Conservation (phyloP, 1,140 invertebrate genomes). For the Drosophila azteca region DNA sequence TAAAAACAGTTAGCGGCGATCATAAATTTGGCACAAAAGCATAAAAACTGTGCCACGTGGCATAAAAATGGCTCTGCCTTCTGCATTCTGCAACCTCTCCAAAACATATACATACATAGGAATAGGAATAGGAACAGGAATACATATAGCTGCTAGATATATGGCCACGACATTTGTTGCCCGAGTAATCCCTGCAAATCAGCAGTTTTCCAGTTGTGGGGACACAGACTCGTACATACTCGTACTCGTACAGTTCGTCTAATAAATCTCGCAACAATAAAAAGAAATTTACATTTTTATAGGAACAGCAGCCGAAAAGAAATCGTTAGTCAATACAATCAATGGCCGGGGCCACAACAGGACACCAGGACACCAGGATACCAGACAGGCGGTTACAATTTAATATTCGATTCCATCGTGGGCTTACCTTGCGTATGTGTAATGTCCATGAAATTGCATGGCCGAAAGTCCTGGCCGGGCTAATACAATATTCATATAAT, state of each 20-base stretch:
- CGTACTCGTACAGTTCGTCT: conserved; percentile 37
- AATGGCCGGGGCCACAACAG: conserved; percentile 1
- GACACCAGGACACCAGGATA: too few relatives aligned
- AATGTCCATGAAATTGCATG: conserved; percentile 47
- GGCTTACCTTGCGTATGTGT: conserved; percentile 49
- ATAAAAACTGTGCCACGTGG: conserved; percentile 69
- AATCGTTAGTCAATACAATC: conserved; percentile 52
- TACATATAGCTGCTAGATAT: conserved; percentile 23
- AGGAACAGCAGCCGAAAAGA: conserved; percentile 13
- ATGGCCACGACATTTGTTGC: conserved; percentile 48
- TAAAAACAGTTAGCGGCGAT: conserved; percentile 78
- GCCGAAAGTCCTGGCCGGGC: not conserved
- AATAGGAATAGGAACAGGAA: not conserved
- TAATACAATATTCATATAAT: conserved; percentile 33
- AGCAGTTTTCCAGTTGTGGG: conserved; percentile 61
- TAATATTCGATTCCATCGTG: conserved; percentile 26
- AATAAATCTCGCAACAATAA: conserved; percentile 74
- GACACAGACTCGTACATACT: conserved; percentile 15
- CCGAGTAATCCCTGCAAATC: conserved; percentile 62
- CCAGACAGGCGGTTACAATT: conserved; percentile 18
- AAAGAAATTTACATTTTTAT: conserved; percentile 76
- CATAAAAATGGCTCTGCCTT: conserved; percentile 53
- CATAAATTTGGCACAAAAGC: conserved; percentile 70
- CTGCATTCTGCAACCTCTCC: conserved; percentile 33
- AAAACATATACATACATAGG: conserved; percentile 6